Base-by-base conservation (phyloP, 2,797 vertebrate genomes). In the Sylvilagus floridanus region DNA sequence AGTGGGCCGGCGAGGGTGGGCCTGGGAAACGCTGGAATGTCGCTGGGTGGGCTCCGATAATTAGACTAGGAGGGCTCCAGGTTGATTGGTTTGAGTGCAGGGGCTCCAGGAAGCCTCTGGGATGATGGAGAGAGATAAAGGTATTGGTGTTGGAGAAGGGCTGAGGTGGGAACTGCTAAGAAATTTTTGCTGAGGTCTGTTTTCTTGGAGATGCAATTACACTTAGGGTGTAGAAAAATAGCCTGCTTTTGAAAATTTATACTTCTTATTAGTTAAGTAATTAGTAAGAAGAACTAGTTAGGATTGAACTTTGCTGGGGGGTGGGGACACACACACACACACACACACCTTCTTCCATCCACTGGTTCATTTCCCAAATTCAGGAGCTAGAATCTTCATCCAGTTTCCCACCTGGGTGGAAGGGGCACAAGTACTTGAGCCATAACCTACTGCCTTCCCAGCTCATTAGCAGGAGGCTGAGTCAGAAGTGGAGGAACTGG, bases 211-310 rank as follows among this genome's bases (percentile, higher is more conserved):
- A 19, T 42, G 47, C n/a, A 24, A 72, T 84, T 72, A 65, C 77
- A n/a, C 75, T 78, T 71, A 47, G 62, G n/a, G 12, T 66, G 68
- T 71, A 52, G 60, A 32, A 68, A 78, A 81, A 7, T 68, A 35
- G 52, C 47, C 8, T 68, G 32, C 68, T 63, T 84, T 83, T 82
- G 72, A 50, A 62, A 54, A 87, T 69, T 69, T 72, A 50, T 72
- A 60, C 83, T 84, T 79, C 78, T 84, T 83, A 32, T 62, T 95
- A 84, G 82, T 95, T 86, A 82, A 93, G 57, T 82, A 68, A 84
- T 30, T 84, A 26, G 30, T 68, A 84, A 62, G 57, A 62, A 52
- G 78, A 30, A 10, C 76, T 92, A 62, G 79, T 76, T 87, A 92
- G 42, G 63, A 69, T 82, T 91, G 86, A 16, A 57, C 54, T 57